These are phyloP conservation scores for Pseudachorutes palmiensis DNA, from an alignment of 1,140 invertebrate species.

Conservation along the genomic window DNA sequence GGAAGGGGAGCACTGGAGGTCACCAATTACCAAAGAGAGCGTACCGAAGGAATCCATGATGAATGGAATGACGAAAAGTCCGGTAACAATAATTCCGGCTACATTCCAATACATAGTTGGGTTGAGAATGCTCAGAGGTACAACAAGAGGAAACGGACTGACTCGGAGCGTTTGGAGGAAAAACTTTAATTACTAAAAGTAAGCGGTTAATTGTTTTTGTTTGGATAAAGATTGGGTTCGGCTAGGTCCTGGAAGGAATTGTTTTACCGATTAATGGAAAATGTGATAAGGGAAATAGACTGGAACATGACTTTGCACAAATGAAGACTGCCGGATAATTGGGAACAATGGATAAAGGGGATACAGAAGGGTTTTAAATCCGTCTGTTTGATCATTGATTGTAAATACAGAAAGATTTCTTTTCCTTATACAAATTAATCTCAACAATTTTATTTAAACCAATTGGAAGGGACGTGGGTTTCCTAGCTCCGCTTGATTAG, in stretches of 20 bases:
- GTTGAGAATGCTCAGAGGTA: not conserved
- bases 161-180: not conserved
- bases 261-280: not conserved
- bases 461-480: no score
- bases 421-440: no score
- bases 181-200: not conserved
- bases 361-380: slow-evolving; percentile 4
- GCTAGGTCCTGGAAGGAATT: no score
- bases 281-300: slow-evolving; percentile 7
- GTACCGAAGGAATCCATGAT: not conserved
- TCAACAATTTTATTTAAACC: no score
- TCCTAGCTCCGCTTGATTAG: no score
- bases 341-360: not conserved
- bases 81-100: not conserved
- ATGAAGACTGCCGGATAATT: not conserved
- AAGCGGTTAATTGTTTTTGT: no score
- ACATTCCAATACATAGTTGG: slow-evolving; percentile 2
- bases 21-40: not conserved
- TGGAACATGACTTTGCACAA: slow-evolving; percentile 6
- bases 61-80: no score
- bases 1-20: not conserved
- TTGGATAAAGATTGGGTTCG: no score
- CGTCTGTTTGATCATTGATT: not conserved
- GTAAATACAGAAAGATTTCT: not conserved
- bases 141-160: not conserved